Evolutionary conservation across 1,140 invertebrate species (phyloP).

Genomic region (Diplogasteroides magnus): DNA sequence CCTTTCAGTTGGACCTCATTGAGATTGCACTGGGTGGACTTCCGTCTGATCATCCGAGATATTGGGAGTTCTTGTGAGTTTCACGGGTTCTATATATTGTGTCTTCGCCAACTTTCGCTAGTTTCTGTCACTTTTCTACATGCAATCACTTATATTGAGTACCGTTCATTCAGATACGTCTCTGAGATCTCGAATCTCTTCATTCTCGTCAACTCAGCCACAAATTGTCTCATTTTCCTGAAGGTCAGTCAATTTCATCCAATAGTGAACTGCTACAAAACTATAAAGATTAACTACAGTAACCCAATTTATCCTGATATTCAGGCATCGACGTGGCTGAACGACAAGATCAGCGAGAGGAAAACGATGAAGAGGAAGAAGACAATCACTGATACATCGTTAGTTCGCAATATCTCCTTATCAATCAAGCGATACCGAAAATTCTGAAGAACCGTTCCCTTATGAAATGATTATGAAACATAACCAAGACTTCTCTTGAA

Average conservation of each 20-base stretch:
- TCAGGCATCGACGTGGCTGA: conserved; percentile 23
- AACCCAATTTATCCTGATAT: background rate
- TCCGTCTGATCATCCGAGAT: no score
- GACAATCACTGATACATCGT: conserved; percentile 27
- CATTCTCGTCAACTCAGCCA: conserved; percentile 40
- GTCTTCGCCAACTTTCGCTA: no score
- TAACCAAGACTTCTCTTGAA: background rate
- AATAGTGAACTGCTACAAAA: no score
- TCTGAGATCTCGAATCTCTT: conserved; percentile 41
- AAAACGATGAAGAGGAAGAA: conserved; percentile 30
- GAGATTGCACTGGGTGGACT: conserved; percentile 39
- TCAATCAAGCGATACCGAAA: background rate
- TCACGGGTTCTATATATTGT: no score
- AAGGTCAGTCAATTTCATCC: conserved; percentile 16
- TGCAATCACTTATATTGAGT: no score
- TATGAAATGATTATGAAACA: background rate
- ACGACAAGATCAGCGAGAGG: conserved; percentile 7
- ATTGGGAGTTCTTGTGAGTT: no score
- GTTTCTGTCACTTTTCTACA: no score
- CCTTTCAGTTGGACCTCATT: conserved; percentile 40
- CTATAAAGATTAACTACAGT: no score
- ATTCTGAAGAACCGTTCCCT: background rate
- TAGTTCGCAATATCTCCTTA: background rate
- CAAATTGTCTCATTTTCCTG: conserved; percentile 50
- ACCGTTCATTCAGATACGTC: no score